Evolutionary conservation across 2,797 vertebrate genomes (phyloP), one percentile per base, ranked within the genome.

Genomic region (Apodemus agrarius): DNA sequence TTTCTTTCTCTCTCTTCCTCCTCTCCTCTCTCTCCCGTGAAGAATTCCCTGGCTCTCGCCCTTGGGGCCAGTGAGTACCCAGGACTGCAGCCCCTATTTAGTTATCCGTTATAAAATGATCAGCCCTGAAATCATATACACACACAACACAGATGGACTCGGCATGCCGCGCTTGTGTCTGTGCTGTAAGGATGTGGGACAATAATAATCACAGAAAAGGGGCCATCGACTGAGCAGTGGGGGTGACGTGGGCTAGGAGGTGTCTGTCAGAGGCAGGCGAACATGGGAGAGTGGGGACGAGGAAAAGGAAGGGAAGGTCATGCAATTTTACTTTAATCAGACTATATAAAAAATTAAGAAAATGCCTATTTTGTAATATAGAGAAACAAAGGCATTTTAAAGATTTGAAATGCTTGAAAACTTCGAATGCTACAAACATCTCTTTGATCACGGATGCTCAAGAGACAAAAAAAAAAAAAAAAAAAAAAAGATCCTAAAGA

Each of bases 401-500:
- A 96, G 69, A 57, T 16, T 1, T 80, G 57, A 88, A 84, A 74
- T 54, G 4, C 8, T 46, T 19, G 5, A 63, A 65, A 34, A 65
- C 54, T 22, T 80, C 80, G 40, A 12, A 93, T 90, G 88, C 8
- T 31, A 92, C 86, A 96, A 90, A 89, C 24, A 65, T 2, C 22
- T 81, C 10, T 80, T 96, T 43, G n/a, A 81, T 87, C 49, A 82
- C 3, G 49, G 54, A 67, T 86, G 17, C 26, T 78, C 40, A 86
- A 79, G 37, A 94, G 88, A 82, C 40, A 79, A 95, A 83, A 54
- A 49, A 49, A 80, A 54, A 63, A 63, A 63, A 2, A n/a, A 95
- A 83, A 52, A n/a, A n/a, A 80, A 54, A 63, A 63, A 63, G 9
- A n/a, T 57, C 79, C 49, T 81, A 37, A 94, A 12, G 31, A 78